phyloP scores from a whole-genome alignment of 2,113 vertebrate genomes.

The Panthera leo region DNA sequence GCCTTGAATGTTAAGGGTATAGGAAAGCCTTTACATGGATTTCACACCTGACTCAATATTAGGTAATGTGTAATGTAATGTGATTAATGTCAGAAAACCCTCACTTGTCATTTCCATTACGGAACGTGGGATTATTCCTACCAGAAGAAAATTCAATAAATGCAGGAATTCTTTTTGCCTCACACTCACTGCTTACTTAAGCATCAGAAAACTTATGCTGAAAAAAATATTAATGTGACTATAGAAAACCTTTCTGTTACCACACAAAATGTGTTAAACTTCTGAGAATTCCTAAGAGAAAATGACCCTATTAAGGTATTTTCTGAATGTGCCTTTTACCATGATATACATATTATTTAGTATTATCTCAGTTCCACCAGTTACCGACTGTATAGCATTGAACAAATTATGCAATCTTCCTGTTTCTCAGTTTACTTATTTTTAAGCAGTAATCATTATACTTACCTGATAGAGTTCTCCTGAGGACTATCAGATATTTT shows the following conservation, averaged over 20 bases:
- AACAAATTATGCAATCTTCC: not conserved
- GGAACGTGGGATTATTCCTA: not conserved
- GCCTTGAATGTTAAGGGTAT: not conserved
- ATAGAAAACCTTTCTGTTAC: slow-evolving; percentile 13
- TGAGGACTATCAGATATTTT: slow-evolving; percentile 9
- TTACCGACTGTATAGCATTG: not conserved
- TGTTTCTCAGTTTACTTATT: slow-evolving; percentile 16
- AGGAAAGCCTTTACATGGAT: slow-evolving; percentile 16
- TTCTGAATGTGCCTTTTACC: slow-evolving; percentile 28
- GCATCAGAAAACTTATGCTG: slow-evolving; percentile 18
- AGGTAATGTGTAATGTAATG: not conserved
- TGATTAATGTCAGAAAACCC: slow-evolving; percentile 28
- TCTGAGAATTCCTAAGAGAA: slow-evolving; percentile 29
- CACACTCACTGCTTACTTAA: slow-evolving; percentile 13
- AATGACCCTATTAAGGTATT: slow-evolving; percentile 31
- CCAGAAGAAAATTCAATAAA: slow-evolving; percentile 55
- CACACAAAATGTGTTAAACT: slow-evolving; percentile 20
- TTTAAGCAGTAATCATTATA: slow-evolving; percentile 40
- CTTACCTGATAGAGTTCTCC: not conserved
- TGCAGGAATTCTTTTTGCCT: not conserved
- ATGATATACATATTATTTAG: not conserved
- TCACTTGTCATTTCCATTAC: slow-evolving; percentile 1
- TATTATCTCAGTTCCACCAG: not conserved
- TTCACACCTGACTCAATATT: slow-evolving; percentile 14
- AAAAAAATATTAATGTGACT: slow-evolving; percentile 6